Base-by-base conservation (phyloP, 2,113 vertebrate species). In the Otolemur garnettii region DNA sequence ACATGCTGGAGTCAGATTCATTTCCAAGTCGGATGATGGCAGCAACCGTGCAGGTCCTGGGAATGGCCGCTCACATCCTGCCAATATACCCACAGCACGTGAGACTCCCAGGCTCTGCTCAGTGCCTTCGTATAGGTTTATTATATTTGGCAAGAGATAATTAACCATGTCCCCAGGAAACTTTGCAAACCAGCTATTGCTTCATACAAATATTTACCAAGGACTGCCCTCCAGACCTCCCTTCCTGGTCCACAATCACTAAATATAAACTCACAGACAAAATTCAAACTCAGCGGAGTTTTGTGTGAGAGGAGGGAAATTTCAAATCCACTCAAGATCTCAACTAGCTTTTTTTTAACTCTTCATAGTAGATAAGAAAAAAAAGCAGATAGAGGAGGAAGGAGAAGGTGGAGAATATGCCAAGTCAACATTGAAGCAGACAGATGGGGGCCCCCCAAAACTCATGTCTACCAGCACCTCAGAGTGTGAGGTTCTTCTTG, bases 141-240 rank as follows among this genome's bases (percentile, higher is more conserved):
- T 94, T 91, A 15, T 21, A 92, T 72, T 96, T 91, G 96, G 95
- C 97, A 95, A 92, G 88, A 95, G 53, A 92, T 45, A 13, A 96
- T 95, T 95, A 96, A 92, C 92, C 66, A 22, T 84, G 95, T 95
- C 85, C 97, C 62, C 78, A 80, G 80, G 33, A 78, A 69, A 69
- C 91, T 96, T 89, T 96, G 94, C 53, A 84, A 96, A 95, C 62
- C 92, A 96, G 93, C 97, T 89, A 94, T 95, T 89, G 94, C 95
- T 60, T 90, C 91, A 95, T 38, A 82, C 97, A 92, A 98, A 97
- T 95, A 97, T 97, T 98, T 96, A 94, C 98, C 93, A 96, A 97
- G 93, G 82, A 75, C 92, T 86, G 92, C 64, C 94, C 92, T 97
- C 95, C 97, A 91, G 96, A 71, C 96, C 93, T 87, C 93, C 30